Base-by-base conservation (phyloP, 2,113 vertebrate genomes). In the Oxyura jamaicensis region DNA sequence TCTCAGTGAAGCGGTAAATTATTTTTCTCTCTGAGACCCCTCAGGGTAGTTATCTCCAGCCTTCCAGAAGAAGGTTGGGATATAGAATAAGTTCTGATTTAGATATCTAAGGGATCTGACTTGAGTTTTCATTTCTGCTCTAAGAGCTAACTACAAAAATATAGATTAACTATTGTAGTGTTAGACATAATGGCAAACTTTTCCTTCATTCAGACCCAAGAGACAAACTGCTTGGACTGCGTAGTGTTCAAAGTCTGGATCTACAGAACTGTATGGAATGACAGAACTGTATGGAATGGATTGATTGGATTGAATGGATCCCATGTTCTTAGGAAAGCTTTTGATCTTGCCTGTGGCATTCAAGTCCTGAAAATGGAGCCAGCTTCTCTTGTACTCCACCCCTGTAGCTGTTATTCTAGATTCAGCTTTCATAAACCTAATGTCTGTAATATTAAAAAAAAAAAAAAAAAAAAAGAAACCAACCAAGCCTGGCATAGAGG, bases 11-110 rank as follows among this genome's bases (percentile, higher is more conserved):
- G 11, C 28, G 46, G 46, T 25, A 71, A 71, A 11, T 25, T 50
- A 8, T 46, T 55, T 83, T 53, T 25, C 12, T n/a, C 19, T 13
- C 12, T 19, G 21, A 55, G 20, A 25, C 0, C 0, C 10, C 29
- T 44, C 7, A 58, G 11, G 60, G 12, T 8, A 14, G 11, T 1
- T 50, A 42, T 74, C 11, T 67, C 23, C n/a, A 21, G n/a, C 13
- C 65, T 90, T 31, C 20, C 12, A 41, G 31, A 56, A 69, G 36
- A 7, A 4, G 3, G 9, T 3, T 58, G 6, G 8, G 39, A n/a
- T 62, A 20, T 15, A 83, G 20, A 88, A 83, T 7, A 3, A 36
- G 7, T 44, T 81, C 31, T 88, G 33, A 3, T 3, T 78, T 42
- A 46, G n/a, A 0, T 14, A 36, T n/a, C n/a, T 31, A 28, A 68